Evolutionary conservation across 2,888 invertebrate species (phyloP).

Genomic region (Coleophora deauratella): DNA sequence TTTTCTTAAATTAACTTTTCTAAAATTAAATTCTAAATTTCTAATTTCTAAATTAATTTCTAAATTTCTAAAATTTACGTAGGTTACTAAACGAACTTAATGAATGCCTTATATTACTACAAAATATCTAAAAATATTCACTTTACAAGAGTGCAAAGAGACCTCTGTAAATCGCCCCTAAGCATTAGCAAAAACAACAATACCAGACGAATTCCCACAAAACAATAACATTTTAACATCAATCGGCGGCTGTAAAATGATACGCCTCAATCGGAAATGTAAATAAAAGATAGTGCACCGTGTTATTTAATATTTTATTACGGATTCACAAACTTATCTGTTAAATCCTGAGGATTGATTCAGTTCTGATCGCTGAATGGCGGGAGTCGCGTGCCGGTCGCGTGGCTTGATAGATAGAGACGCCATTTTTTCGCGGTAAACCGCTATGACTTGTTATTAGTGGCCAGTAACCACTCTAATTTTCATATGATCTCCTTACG

Average conservation of each 20-base stretch:
- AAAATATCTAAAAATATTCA: no score
- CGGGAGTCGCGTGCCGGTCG: constrained; percentile 47
- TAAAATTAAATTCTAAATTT: no score
- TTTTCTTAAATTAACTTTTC: no score
- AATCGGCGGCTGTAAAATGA: constrained; percentile 49
- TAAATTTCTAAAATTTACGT: no score
- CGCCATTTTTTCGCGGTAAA: constrained; percentile 21
- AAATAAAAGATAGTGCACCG: constrained; percentile 57
- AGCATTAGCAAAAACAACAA: constrained; percentile 40
- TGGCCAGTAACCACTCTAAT: constrained; percentile 43
- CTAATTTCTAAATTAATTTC: no score
- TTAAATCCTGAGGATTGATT: constrained; percentile 45
- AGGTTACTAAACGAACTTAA: no score
- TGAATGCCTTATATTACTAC: no score
- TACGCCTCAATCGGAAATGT: constrained; percentile 61
- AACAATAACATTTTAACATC: constrained; percentile 45
- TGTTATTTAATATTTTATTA: constrained; percentile 62
- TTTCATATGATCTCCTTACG: constrained; percentile 24
- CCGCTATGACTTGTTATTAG: constrained; percentile 21
- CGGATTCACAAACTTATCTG: constrained; percentile 51
- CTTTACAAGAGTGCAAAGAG: no score
- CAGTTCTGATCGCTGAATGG: constrained; percentile 43
- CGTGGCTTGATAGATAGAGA: constrained; percentile 50
- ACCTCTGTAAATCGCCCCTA: constrained; percentile 1
- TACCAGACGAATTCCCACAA: constrained; percentile 28